Evolutionary conservation across 2,113 vertebrate species (phyloP).

Genomic region (Setophaga coronata): DNA sequence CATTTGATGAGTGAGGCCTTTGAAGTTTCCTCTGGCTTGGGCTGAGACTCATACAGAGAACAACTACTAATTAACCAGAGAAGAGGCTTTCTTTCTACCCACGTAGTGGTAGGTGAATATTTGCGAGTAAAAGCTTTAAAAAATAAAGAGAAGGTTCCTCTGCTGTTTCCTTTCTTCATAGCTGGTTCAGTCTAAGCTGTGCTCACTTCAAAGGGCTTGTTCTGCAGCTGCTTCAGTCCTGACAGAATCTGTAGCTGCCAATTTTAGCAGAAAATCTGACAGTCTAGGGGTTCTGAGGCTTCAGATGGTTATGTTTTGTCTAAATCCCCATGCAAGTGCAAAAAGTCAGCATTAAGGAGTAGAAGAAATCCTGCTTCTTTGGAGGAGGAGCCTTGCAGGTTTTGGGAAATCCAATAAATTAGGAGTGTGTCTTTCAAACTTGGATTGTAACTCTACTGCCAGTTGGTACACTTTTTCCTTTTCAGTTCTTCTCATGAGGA

Average conservation of each 20-base stretch:
- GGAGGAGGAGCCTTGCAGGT: not conserved
- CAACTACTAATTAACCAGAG: constrained; percentile 20
- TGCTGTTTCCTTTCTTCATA: not conserved
- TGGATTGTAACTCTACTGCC: not conserved
- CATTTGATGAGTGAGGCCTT: not conserved
- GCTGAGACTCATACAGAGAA: not conserved
- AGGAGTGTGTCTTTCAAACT: not conserved
- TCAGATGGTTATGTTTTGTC: not conserved
- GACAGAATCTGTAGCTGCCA: not conserved
- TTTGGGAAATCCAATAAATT: not conserved
- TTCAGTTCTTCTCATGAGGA: not conserved
- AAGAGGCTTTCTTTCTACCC: not conserved
- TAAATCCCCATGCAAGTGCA: not conserved
- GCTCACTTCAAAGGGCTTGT: constrained; percentile 6
- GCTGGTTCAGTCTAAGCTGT: not conserved
- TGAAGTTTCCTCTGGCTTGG: constrained; percentile 22
- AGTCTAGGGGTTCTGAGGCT: not conserved
- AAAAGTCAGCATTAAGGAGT: not conserved
- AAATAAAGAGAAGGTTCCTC: not conserved
- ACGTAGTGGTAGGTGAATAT: not conserved
- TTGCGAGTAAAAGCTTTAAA: not conserved
- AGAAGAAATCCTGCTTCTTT: not conserved
- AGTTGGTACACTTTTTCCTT: not conserved
- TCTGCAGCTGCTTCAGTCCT: not conserved
- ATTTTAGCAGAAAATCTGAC: constrained; percentile 10